These are phyloP conservation scores for Brachymystax lenok DNA, from an alignment of 2,797 vertebrate species.

Conservation along the genomic window DNA sequence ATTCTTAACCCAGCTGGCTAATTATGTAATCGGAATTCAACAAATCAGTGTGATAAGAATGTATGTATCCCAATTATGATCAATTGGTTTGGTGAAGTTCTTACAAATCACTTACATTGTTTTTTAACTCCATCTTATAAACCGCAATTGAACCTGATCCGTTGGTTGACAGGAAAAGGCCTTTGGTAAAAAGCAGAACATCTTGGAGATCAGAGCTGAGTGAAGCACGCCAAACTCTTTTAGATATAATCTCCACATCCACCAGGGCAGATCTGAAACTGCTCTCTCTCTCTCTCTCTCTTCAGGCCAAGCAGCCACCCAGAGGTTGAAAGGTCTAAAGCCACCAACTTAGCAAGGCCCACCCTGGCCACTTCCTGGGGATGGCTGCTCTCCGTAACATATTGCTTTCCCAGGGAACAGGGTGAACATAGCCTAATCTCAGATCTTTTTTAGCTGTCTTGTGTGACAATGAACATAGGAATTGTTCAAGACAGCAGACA, in stretches of 20 bases:
- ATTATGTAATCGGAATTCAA: background rate
- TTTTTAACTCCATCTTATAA: conserved; percentile 9
- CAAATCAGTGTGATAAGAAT: conserved; percentile 2
- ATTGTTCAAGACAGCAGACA: background rate
- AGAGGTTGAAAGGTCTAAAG: conserved; percentile 28
- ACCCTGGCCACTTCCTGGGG: conserved; percentile 68
- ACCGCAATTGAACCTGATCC: conserved; percentile 31
- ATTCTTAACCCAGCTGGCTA: conserved; percentile 53
- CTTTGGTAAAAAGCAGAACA: conserved; percentile 46
- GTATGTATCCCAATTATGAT: conserved; percentile 17
- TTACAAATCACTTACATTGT: conserved; percentile 16
- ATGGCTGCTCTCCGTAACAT: conserved; percentile 51
- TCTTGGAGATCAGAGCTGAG: background rate
- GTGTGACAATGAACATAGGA: too few species aligned
- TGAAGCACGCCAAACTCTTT: conserved; percentile 28
- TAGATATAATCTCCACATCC: conserved; percentile 61
- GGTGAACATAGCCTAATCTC: conserved; percentile 23
- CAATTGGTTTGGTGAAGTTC: background rate
- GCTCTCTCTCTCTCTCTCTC: conserved; percentile 36
- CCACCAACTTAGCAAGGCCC: conserved; percentile 46
- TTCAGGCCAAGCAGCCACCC: conserved; percentile 46
- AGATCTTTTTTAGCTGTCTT: too few species aligned
- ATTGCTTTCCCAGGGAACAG: conserved; percentile 38
- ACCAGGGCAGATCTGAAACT: conserved; percentile 46
- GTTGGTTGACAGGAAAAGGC: conserved; percentile 34